Base-by-base conservation (phyloP, 2,888 invertebrate species). In the Cynaeus angustus region DNA sequence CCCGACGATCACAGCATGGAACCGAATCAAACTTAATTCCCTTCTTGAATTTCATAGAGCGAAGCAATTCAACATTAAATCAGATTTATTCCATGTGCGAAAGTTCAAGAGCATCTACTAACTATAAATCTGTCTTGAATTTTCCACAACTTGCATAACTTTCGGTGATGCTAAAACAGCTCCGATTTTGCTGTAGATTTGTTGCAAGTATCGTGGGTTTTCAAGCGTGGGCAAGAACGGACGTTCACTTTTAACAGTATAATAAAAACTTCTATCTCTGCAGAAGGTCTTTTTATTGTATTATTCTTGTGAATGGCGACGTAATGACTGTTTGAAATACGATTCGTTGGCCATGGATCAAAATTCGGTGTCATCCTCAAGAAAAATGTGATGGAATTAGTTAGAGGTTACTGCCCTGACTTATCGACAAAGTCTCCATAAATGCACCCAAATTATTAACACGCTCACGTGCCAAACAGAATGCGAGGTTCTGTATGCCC, bases 141-240 rank as follows among this genome's bases (percentile, higher is more conserved):
- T 50, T 46, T 16, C 6, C 21, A 46, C 9, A 12, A 21, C 21
- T 21, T 21, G 48, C 48, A 50, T 50, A 50, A 50, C 48, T 7
- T 21, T 21, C 21, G 21, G 21, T 26, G 26, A n/a, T 50, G 48
- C 48, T 26, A n/a, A 26, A 50, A 50, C 48, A 21, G 56, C 38
- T 43, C 13, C 56, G 12, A 53, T 53, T n/a, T 55, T 53, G 13
- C 45, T 37, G 50, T 64, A 41, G 43, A 64, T 64, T 52, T 53
- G 41, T 52, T 52, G 55, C 43, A 45, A 53, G 50, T 52, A 52
- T 64, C 66, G 66, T 66, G 66, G 66, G 66, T 66, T 66, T 56
- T 45, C 66, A 66, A 66, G 66, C 70, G 70, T 70, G 67, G 70
- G 70, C 53, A 70, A 62, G 62, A 66, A 62, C 66, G 70, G 70